Evolutionary conservation across 2,113 vertebrate genomes (phyloP).

Genomic region (Meriones unguiculatus): DNA sequence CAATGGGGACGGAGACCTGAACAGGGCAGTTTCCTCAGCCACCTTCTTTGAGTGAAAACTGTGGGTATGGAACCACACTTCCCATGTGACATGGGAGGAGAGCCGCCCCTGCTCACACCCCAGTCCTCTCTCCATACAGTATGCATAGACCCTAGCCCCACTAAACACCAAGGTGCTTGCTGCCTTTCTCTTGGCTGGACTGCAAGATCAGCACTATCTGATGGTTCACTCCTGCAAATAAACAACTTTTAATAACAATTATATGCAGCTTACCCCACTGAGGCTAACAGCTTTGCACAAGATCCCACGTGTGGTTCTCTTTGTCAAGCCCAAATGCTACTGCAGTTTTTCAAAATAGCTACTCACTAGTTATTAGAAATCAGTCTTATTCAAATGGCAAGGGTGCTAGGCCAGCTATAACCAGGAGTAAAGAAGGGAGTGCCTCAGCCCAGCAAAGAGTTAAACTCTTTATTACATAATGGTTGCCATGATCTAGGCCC

Average conservation of each 20-base stretch:
- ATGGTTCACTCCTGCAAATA: too few species aligned
- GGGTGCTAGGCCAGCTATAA: neutral
- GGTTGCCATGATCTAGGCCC: neutral
- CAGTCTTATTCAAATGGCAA: neutral
- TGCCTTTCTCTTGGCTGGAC: fast-evolving
- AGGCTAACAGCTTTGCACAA: fast-evolving
- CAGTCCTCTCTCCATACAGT: fast-evolving
- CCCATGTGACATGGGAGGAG: fast-evolving
- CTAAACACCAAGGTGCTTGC: fast-evolving
- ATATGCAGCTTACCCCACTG: neutral
- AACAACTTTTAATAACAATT: neutral
- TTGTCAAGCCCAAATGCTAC: neutral
- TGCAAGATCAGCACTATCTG: neutral
- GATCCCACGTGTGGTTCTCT: neutral
- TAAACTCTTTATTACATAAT: neutral
- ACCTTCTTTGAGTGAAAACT: fast-evolving
- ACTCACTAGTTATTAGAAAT: neutral
- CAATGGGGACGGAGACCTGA: neutral
- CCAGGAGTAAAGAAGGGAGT: neutral
- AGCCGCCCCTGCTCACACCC: fast-evolving
- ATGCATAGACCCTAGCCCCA: fast-evolving
- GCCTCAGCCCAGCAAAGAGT: too few species aligned
- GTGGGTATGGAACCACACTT: fast-evolving
- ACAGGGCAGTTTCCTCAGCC: fast-evolving
- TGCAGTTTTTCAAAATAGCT: neutral